Base-by-base conservation (phyloP, 2,113 vertebrate genomes). In the Xenopus tropicalis region DNA sequence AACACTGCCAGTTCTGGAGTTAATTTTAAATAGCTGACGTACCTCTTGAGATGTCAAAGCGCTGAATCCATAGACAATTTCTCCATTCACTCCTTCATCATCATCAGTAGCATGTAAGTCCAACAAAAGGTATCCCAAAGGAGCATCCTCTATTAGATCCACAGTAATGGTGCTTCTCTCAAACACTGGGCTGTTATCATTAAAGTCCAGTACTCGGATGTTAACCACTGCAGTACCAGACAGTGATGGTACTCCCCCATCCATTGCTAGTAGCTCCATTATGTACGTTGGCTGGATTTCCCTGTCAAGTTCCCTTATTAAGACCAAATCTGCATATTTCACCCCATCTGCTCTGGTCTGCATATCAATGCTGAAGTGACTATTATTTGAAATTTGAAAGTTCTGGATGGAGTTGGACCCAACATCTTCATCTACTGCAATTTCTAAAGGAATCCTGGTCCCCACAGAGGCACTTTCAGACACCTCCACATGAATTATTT, bases 101-200 rank as follows among this genome's bases (percentile, higher is more conserved):
- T 93, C 90, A 76, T 98, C 95, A 0, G 83, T 81, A 0, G 95
- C 96, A 16, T 93, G 91, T 58, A 98, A 81, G 59, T 94, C 92
- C 0, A 97, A 84, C 25, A 98, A 87, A 17, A 94, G 80, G 0
- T 93, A 88, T 77, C 94, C 94, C 0, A 91, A 86, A 0, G 91
- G 90, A 0, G 95, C 92, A 7, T 98, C 95, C 83, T 98, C 96
- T 0, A 91, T 91, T 79, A 98, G 78, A 79, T 93, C 94, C 46
- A 98, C 93, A 0, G 92, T 91, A 71, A 96, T 93, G 0, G 92
- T 89, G 52, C 87, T 89, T 80, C 91, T 93, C 19, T 96, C 91
- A 51, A 98, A 98, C 74, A 93, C 84, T 0, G 96, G 95, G 56
- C 93, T 94, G 82, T 98, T 97, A 87, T 98, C 96, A 0, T 98